Percentiles rank a stretch among this genome's conserved stretches.
phyloP scores from a whole-genome alignment of 2,888 invertebrate species.

The Myathropa florea region DNA sequence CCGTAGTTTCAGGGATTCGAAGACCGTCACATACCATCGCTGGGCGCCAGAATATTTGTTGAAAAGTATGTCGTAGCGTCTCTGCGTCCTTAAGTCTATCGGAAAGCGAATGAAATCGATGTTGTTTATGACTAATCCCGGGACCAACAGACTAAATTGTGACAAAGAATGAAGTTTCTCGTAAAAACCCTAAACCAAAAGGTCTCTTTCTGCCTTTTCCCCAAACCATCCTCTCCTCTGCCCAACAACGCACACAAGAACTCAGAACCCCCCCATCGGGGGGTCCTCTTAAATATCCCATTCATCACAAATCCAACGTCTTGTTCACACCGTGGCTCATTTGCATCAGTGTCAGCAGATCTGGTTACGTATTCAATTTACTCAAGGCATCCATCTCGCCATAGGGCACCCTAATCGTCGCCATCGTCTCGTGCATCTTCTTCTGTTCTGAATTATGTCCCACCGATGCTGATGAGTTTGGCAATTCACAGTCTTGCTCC shows the following conservation, averaged over 20 bases:
- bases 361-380: background rate
- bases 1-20: too few species aligned
- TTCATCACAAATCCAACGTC: background rate
- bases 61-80: too few species aligned
- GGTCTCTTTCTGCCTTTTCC: too few species aligned
- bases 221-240: background rate
- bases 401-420: background rate
- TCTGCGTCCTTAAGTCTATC: too few species aligned
- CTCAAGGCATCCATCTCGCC: background rate
- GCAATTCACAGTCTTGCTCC: background rate
- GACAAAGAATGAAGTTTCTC: too few species aligned
- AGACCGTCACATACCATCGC: too few species aligned
- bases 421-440: background rate
- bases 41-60: too few species aligned
- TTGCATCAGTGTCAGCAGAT: background rate
- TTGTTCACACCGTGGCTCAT: constrained; percentile 6
- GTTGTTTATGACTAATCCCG: too few species aligned
- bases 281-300: background rate
- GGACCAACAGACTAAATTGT: too few species aligned
- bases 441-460: background rate
- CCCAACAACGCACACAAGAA: background rate
- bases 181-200: too few species aligned
- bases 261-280: background rate
- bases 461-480: background rate
- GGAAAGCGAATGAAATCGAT: too few species aligned